phyloP scores from a whole-genome alignment of 2,888 invertebrate species.

The Cacoxenus indagator region DNA sequence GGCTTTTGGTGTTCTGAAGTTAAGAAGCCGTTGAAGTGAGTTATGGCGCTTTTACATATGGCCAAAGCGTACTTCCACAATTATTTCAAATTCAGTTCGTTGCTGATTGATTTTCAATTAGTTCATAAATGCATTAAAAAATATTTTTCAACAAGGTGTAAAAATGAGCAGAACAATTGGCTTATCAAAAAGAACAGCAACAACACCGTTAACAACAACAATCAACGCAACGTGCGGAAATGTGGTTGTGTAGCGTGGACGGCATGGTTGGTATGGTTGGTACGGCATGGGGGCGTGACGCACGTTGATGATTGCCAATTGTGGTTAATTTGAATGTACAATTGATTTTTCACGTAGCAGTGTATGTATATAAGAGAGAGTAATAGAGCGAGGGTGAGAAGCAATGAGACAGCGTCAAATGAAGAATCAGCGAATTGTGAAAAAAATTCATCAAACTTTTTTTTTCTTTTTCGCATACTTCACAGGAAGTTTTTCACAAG shows the following conservation, averaged over 20 bases:
- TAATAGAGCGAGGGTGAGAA: not conserved
- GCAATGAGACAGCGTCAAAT: not conserved
- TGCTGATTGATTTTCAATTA: conserved; percentile 9
- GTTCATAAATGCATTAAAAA: conserved; percentile 2
- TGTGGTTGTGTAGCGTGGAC: not conserved
- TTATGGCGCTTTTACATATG: no score
- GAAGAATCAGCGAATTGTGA: not conserved
- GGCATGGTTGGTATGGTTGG: not conserved
- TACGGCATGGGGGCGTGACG: not conserved
- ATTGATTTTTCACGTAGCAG: conserved; percentile 17
- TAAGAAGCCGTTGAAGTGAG: no score
- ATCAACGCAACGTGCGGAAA: not conserved
- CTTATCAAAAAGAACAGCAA: conserved; percentile 3
- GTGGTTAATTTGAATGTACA: conserved; percentile 29
- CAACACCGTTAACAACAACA: conserved; percentile 7
- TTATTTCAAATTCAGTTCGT: no score
- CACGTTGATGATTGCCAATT: conserved; percentile 24
- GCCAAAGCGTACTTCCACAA: no score
- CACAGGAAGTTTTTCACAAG: not conserved
- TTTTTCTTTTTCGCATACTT: not conserved
- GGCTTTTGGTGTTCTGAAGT: no score
- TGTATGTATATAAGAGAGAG: not conserved
- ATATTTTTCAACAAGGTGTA: conserved; percentile 6
- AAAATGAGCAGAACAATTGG: conserved; percentile 11
- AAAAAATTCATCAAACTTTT: not conserved